A percentile compares a stretch with the other conserved stretches of the same genome.
Conservation (phyloP, 2,888 invertebrate genomes). For the Cylloceria caligata region DNA sequence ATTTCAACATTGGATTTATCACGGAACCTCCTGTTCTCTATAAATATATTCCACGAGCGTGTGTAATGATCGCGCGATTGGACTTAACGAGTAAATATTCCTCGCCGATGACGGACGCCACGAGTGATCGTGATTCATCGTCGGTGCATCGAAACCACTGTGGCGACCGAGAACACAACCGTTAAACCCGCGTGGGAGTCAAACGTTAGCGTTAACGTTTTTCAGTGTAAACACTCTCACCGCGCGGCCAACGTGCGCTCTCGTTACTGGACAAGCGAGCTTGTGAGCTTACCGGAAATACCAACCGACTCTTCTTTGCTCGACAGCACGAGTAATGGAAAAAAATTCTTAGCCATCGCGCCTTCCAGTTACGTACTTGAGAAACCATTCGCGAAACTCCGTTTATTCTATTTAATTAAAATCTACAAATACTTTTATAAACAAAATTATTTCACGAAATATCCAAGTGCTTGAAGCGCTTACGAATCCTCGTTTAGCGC, state of each 20-base stretch:
- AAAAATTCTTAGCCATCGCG: no score
- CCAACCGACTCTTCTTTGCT: not conserved
- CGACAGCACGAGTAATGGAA: not conserved
- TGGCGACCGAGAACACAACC: not conserved
- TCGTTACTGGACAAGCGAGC: no score
- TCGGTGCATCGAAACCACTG: conserved; percentile 17
- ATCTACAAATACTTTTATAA: no score
- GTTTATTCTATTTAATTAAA: no score
- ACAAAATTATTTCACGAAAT: no score
- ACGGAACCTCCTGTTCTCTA: not conserved
- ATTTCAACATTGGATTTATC: not conserved
- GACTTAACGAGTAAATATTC: conserved; percentile 23
- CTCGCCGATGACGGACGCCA: not conserved
- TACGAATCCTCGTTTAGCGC: no score
- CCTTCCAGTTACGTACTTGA: no score
- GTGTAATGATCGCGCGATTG: not conserved
- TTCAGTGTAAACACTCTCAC: conserved; percentile 35
- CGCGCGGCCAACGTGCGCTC: conserved; percentile 10
- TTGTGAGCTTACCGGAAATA: conserved; percentile 20
- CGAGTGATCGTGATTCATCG: conserved; percentile 33
- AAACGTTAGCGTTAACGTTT: conserved; percentile 25
- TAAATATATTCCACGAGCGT: conserved; percentile 6
- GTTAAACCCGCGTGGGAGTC: not conserved
- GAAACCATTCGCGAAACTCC: no score
- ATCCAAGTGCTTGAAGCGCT: no score